Conservation (phyloP, 1,140 invertebrate genomes). For the Andricus grossulariae region DNA sequence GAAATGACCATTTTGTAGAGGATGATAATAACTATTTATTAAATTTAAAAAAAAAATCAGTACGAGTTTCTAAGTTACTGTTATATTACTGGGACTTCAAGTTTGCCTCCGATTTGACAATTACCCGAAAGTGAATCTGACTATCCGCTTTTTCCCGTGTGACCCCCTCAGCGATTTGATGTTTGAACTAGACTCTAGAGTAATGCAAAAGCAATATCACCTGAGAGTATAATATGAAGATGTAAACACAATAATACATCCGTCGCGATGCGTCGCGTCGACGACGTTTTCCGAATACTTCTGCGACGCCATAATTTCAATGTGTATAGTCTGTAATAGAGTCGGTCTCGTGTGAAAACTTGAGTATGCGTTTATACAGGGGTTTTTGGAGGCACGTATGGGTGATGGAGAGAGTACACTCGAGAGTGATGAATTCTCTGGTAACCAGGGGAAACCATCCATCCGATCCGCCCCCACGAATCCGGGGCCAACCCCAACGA, state of each 20-base stretch:
- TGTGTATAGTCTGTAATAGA: constrained; percentile 35
- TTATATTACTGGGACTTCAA: too few species aligned
- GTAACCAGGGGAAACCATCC: constrained; percentile 61
- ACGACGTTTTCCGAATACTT: constrained; percentile 45
- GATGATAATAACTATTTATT: too few species aligned
- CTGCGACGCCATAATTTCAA: constrained; percentile 36
- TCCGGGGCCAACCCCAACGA: constrained; percentile 54
- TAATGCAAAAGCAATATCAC: too few species aligned
- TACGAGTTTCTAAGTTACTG: too few species aligned
- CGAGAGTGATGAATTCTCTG: constrained; percentile 43
- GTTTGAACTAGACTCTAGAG: too few species aligned
- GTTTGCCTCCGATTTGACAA: too few species aligned
- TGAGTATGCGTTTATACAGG: constrained; percentile 37
- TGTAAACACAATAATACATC: constrained; percentile 47
- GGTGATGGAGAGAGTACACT: neutral
- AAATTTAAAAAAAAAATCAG: too few species aligned
- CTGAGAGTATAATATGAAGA: neutral
- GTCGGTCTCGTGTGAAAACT: constrained; percentile 30
- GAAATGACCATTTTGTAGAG: too few species aligned
- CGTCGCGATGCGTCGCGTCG: constrained; percentile 43
- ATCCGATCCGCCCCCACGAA: constrained; percentile 50
- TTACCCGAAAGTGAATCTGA: too few species aligned
- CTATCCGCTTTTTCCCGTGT: too few species aligned
- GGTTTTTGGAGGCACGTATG: neutral
- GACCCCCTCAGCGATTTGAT: too few species aligned